These are phyloP conservation scores for Lepus americanus DNA, from an alignment of 2,113 vertebrate species.

Conservation along the genomic window DNA sequence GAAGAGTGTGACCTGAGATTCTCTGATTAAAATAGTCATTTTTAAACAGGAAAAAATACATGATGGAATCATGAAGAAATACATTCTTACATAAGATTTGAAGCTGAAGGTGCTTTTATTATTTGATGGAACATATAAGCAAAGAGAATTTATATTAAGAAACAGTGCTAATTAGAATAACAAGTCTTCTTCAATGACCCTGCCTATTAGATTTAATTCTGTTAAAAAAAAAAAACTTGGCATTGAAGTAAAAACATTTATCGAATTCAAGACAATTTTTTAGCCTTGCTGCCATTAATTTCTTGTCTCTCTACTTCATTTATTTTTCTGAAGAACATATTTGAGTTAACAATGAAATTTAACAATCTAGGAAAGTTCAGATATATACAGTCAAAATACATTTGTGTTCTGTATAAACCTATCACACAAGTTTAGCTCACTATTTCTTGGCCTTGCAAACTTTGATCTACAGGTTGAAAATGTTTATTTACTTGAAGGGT, in stretches of 20 bases:
- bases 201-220: neutral
- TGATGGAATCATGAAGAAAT: neutral
- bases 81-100: neutral
- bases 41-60: neutral
- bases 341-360: conserved; percentile 32
- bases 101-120: neutral
- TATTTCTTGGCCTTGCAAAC: neutral
- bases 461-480: neutral
- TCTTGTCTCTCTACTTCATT: neutral
- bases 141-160: neutral
- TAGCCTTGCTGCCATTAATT: neutral
- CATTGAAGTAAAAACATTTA: neutral
- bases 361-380: neutral
- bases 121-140: neutral
- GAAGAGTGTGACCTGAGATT: neutral
- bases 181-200: neutral
- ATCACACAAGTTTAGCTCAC: neutral
- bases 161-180: neutral
- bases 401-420: neutral
- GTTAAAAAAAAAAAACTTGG: neutral
- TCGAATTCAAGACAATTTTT: neutral
- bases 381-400: neutral
- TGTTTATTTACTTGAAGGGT: no score
- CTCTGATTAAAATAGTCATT: neutral
- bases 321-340: neutral